Percentiles rank a stretch among this genome's conserved stretches.
These are phyloP conservation scores for Bombus impatiens DNA, from an alignment of 1,140 invertebrate genomes.

Conservation along the genomic window DNA sequence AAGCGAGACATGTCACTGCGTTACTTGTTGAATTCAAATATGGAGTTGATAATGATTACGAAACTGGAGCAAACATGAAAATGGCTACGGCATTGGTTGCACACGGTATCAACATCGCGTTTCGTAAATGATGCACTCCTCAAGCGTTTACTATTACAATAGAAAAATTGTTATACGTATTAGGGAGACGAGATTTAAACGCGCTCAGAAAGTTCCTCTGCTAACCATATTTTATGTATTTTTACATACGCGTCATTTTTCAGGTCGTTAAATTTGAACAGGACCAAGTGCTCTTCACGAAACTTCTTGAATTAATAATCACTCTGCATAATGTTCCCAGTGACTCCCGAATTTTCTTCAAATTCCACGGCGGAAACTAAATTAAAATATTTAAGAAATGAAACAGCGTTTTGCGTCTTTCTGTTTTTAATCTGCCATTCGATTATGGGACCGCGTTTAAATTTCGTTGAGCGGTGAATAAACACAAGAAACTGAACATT, in stretches of 20 bases:
- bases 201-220: constrained; percentile 17
- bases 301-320: neutral
- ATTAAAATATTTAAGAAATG: constrained; percentile 55
- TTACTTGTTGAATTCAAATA: constrained; percentile 82
- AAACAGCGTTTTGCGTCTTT: constrained; percentile 72
- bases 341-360: neutral
- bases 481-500: neutral
- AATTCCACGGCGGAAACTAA: neutral
- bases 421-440: constrained; percentile 27
- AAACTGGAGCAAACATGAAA: constrained; percentile 81
- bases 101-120: constrained; percentile 74
- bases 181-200: neutral
- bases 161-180: neutral
- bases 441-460: neutral
- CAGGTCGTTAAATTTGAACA: neutral
- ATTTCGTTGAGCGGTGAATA: neutral
- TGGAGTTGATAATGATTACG: constrained; percentile 82
- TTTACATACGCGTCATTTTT: constrained; percentile 42
- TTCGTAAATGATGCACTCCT: neutral
- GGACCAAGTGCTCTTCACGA: neutral
- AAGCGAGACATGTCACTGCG: constrained; percentile 52
- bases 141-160: neutral
- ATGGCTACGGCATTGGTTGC: constrained; percentile 80
- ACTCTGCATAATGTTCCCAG: neutral
- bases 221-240: constrained; percentile 64